These are phyloP conservation scores for Amniataba percoides DNA, from an alignment of 2,797 vertebrate genomes.

Conservation along the genomic window DNA sequence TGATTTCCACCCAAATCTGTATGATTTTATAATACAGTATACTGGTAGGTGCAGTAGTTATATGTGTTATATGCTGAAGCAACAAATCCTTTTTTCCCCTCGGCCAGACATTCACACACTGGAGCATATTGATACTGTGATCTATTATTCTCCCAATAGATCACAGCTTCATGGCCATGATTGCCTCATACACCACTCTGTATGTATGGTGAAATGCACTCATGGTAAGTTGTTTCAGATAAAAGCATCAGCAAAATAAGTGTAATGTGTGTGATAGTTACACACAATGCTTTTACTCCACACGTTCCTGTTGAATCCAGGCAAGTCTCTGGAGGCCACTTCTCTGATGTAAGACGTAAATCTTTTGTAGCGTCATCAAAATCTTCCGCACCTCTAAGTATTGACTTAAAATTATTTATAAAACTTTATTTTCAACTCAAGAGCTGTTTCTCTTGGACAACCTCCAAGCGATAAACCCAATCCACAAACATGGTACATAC, in stretches of 20 bases:
- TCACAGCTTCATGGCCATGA: too few relatives aligned
- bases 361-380: slow-evolving; percentile 52
- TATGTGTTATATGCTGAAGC: not conserved
- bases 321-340: not conserved
- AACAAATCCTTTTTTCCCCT: too few relatives aligned
- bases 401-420: slow-evolving; percentile 81
- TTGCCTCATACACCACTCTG: too few relatives aligned
- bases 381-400: slow-evolving; percentile 23
- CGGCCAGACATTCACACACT: not conserved
- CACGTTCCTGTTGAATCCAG: not conserved
- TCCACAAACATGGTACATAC: slow-evolving; percentile 81
- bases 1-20: not conserved
- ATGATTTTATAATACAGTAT: not conserved
- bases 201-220: too few relatives aligned
- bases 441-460: slow-evolving; percentile 75
- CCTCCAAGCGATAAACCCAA: slow-evolving; percentile 78
- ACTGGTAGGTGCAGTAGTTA: not conserved
- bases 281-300: not conserved
- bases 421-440: slow-evolving; percentile 83
- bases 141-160: too few relatives aligned
- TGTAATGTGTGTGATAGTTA: not conserved
- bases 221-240: too few relatives aligned
- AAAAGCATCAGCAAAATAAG: too few relatives aligned
- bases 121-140: not conserved
- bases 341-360: too few relatives aligned